Evolutionary conservation across 2,113 vertebrate genomes (phyloP).

Genomic region (Ammodytes marinus): DNA sequence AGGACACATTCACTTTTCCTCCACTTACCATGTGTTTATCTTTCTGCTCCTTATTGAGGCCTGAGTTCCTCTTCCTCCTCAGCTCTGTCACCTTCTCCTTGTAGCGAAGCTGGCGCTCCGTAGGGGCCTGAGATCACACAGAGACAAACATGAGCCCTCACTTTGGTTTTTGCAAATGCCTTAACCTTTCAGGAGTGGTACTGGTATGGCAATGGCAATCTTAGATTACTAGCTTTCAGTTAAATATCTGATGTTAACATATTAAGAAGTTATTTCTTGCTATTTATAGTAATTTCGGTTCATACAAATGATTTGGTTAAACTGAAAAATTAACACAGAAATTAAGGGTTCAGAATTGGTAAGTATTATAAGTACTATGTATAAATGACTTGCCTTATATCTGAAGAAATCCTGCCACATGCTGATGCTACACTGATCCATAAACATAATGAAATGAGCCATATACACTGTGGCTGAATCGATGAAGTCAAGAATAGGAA

Average conservation of each 20-base stretch:
- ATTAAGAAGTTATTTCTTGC: neutral
- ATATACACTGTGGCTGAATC: neutral
- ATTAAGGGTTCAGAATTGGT: neutral
- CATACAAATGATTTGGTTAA: neutral
- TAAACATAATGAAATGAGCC: neutral
- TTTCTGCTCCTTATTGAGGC: conserved; percentile 95
- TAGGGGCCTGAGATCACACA: conserved; percentile 86
- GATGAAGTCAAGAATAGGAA: neutral
- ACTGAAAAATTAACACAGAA: neutral
- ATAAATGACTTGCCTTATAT: neutral
- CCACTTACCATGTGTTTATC: conserved; percentile 91
- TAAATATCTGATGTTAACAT: too few relatives aligned
- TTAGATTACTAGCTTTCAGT: neutral
- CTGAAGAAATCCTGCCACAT: neutral
- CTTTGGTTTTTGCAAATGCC: neutral
- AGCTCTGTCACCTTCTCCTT: conserved; percentile 98
- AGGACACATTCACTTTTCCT: neutral
- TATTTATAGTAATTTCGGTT: neutral
- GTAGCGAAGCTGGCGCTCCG: conserved; percentile 94
- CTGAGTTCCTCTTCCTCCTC: conserved; percentile 95
- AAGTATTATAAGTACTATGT: neutral
- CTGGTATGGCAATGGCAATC: too few relatives aligned
- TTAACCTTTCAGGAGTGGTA: neutral
- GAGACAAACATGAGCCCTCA: neutral
- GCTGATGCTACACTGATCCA: neutral